Percentiles rank a stretch among this genome's conserved stretches.
Evolutionary conservation across 2,888 invertebrate genomes (phyloP).

Genomic region (Drosophila putrida): DNA sequence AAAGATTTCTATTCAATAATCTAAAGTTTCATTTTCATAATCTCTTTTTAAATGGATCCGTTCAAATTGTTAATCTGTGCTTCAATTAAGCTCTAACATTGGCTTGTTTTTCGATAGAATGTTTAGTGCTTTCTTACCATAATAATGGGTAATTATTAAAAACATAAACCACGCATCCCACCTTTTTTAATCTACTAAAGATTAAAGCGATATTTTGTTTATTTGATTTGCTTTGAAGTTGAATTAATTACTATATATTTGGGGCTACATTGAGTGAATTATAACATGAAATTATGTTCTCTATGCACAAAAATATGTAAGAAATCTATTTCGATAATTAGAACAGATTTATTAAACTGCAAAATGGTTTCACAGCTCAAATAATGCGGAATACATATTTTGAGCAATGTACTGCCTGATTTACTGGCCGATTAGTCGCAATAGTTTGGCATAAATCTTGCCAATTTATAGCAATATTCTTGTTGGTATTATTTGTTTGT

Average conservation of each 20-base stretch:
- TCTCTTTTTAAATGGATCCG: neutral
- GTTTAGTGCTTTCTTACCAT: no score
- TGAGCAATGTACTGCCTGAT: slow-evolving; percentile 43
- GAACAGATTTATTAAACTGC: slow-evolving; percentile 2
- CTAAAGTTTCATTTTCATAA: neutral
- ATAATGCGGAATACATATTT: slow-evolving; percentile 23
- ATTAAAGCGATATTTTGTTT: neutral
- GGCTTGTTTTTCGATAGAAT: no score
- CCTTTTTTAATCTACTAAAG: neutral
- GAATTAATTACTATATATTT: slow-evolving; percentile 1
- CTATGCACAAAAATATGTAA: neutral
- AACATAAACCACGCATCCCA: neutral
- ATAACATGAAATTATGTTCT: slow-evolving; percentile 3
- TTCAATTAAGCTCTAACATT: no score
- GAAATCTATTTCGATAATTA: slow-evolving; percentile 1
- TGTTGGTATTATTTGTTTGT: slow-evolving; percentile 17
- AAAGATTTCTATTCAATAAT: neutral
- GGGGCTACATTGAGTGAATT: neutral
- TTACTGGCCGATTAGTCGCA: slow-evolving; percentile 63
- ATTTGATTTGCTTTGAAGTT: slow-evolving; percentile 15
- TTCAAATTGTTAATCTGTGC: no score
- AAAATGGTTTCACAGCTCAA: slow-evolving; percentile 16
- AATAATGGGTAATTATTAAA: neutral
- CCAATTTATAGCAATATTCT: slow-evolving; percentile 42
- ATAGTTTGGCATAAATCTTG: slow-evolving; percentile 54